Percentiles rank a stretch among this genome's conserved stretches.
Conservation (phyloP, 2,888 invertebrate genomes). For the Criorhina ranunculi region DNA sequence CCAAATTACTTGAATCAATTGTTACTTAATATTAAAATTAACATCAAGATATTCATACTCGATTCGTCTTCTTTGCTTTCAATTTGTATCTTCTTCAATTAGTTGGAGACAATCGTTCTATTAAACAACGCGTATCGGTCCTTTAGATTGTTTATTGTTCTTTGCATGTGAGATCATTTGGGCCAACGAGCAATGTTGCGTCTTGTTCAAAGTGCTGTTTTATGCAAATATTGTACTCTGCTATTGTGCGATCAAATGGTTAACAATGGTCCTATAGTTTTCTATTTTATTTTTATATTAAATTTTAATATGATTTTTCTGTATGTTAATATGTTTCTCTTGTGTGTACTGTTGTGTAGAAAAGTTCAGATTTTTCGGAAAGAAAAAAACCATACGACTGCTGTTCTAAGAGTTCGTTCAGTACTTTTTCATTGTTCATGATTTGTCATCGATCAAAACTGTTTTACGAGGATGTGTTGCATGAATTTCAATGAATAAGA, state of each 20-base stretch:
- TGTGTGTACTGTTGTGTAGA: no score
- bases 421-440: no score
- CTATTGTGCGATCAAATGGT: constrained; percentile 44
- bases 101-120: constrained; percentile 49
- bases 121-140: constrained; percentile 38
- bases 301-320: background rate
- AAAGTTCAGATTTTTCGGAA: no score
- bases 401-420: no score
- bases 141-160: constrained; percentile 4
- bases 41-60: constrained; percentile 12
- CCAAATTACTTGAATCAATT: constrained; percentile 56
- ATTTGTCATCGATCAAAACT: no score
- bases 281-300: constrained; percentile 9
- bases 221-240: constrained; percentile 57
- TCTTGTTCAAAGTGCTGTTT: constrained; percentile 51
- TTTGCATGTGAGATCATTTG: constrained; percentile 37
- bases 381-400: no score
- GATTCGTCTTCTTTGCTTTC: constrained; percentile 30
- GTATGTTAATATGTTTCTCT: no score
- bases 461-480: no score
- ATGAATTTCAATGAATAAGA: no score
- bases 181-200: constrained; percentile 57
- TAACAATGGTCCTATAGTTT: constrained; percentile 28
- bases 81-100: constrained; percentile 48
- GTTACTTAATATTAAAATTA: constrained; percentile 41